These are phyloP conservation scores for Mythimna albipuncta DNA, from an alignment of 2,888 invertebrate species.

Conservation along the genomic window DNA sequence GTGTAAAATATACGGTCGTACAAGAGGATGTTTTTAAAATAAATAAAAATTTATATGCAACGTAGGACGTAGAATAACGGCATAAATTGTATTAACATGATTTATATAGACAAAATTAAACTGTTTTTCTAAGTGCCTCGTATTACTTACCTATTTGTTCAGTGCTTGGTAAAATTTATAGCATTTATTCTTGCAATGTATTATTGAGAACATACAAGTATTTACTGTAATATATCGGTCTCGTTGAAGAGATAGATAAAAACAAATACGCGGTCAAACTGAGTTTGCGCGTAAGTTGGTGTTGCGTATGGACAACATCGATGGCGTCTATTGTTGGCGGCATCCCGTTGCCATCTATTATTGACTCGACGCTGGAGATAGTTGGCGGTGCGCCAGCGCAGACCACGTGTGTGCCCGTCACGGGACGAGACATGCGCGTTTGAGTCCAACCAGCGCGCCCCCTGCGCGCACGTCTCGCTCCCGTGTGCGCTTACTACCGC, in stretches of 20 bases:
- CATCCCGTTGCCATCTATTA: slow-evolving; percentile 90
- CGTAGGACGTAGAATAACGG: not conserved
- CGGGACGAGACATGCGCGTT: slow-evolving; percentile 82
- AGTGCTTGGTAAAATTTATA: slow-evolving; percentile 8
- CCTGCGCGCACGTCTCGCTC: slow-evolving; percentile 67
- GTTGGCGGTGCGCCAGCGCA: slow-evolving; percentile 87
- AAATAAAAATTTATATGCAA: slow-evolving; percentile 24
- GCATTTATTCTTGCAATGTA: not conserved
- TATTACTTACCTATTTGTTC: slow-evolving; percentile 15
- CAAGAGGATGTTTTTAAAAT: slow-evolving; percentile 27
- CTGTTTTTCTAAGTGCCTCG: slow-evolving; percentile 12
- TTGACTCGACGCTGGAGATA: slow-evolving; percentile 90
- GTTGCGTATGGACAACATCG: slow-evolving; percentile 69
- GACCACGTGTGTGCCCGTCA: slow-evolving; percentile 88
- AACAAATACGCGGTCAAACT: slow-evolving; percentile 45
- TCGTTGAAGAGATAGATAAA: slow-evolving; percentile 32
- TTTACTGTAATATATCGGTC: slow-evolving; percentile 7
- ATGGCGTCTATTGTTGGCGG: slow-evolving; percentile 90
- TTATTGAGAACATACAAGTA: slow-evolving; percentile 1
- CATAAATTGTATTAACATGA: not conserved
- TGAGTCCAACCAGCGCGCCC: slow-evolving; percentile 70
- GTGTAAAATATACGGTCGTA: slow-evolving; percentile 14
- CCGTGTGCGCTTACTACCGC: slow-evolving; percentile 62
- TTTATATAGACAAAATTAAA: slow-evolving; percentile 15
- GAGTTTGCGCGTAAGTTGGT: slow-evolving; percentile 62